phyloP scores from a whole-genome alignment of 2,797 vertebrate genomes.

The Eremophila alpestris region DNA sequence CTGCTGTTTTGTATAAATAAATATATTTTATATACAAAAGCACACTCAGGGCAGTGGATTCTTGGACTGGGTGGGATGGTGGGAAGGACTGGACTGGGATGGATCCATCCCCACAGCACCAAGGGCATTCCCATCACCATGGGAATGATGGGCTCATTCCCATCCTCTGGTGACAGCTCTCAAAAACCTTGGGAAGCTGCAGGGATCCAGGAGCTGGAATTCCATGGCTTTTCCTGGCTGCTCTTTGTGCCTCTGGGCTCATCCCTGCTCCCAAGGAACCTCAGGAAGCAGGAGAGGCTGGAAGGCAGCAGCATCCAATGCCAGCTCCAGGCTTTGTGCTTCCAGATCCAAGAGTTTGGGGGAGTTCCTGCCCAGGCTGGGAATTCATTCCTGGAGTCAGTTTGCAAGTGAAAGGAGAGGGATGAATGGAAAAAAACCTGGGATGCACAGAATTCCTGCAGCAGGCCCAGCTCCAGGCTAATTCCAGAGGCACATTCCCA shows the following conservation, averaged over 20 bases:
- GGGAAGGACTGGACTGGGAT: not conserved
- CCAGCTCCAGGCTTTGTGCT: rapidly evolving
- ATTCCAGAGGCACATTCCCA: too few relatives aligned
- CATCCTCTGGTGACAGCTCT: not conserved
- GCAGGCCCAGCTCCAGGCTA: too few relatives aligned
- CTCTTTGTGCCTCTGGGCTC: not conserved
- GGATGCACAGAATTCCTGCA: not conserved
- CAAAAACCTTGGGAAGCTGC: not conserved
- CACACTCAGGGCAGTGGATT: not conserved
- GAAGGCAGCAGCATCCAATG: rapidly evolving
- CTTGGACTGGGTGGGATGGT: rapidly evolving
- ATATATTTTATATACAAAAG: not conserved
- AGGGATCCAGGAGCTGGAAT: not conserved
- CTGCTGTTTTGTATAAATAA: not conserved
- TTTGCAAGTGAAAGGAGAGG: not conserved
- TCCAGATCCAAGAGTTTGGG: not conserved
- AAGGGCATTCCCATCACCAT: not conserved
- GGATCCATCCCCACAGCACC: not conserved
- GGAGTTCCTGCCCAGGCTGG: not conserved
- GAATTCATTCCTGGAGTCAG: rapidly evolving
- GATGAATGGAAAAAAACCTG: not conserved
- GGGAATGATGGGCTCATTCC: not conserved
- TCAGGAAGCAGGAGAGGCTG: not conserved
- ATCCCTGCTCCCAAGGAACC: not conserved
- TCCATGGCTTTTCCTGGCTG: not conserved